Conservation (phyloP, 2,113 vertebrate genomes). For the Amblyornis subalaris region DNA sequence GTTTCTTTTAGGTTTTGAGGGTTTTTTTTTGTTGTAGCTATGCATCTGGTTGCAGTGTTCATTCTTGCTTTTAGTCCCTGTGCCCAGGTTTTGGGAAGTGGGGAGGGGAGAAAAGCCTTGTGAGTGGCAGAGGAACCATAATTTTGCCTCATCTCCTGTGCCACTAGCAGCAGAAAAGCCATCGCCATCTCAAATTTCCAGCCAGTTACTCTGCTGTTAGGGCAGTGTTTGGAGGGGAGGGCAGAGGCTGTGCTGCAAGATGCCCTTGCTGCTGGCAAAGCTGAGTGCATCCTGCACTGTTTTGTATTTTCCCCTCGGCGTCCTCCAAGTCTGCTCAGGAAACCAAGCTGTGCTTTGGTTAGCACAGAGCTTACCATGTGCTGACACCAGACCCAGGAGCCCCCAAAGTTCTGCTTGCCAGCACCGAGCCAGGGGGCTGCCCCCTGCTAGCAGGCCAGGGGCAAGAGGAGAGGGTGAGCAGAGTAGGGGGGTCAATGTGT, state of each 20-base stretch:
- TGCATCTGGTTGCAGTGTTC: not conserved
- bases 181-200: not conserved
- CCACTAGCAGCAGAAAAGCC: not conserved
- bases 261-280: not conserved
- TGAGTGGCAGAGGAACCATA: not conserved
- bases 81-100: not conserved
- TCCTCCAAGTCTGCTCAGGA: not conserved
- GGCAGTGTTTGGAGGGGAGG: not conserved
- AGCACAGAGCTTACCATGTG: not conserved
- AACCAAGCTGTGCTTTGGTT: constrained; percentile 17
- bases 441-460: accelerated
- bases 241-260: not conserved
- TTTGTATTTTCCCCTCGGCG: not conserved
- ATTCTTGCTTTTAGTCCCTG: not conserved
- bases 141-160: not conserved
- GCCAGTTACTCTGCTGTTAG: not conserved
- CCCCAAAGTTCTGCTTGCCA: not conserved
- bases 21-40: not conserved
- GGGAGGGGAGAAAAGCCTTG: not conserved
- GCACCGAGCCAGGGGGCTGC: not conserved
- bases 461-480: not conserved
- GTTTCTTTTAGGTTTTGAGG: not conserved
- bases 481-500: accelerated
- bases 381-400: not conserved
- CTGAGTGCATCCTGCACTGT: not conserved